phyloP scores from a whole-genome alignment of 2,113 vertebrate genomes.

The Prinia subflava region DNA sequence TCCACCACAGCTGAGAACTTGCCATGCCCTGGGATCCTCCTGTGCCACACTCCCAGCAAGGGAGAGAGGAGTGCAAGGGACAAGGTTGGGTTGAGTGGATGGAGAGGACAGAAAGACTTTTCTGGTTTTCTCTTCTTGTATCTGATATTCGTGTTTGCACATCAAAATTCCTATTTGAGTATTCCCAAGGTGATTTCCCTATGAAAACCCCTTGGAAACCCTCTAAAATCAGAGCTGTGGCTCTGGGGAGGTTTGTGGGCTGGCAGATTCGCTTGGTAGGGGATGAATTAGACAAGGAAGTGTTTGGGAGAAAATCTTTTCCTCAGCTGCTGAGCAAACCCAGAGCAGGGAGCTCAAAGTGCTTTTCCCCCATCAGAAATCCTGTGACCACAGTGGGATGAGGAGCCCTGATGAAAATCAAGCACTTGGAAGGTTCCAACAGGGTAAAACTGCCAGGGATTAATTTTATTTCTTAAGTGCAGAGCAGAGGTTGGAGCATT shows the following conservation, averaged over 20 bases:
- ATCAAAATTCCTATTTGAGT: not conserved
- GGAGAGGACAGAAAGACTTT: not conserved
- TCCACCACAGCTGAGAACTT: slow-evolving; percentile 2
- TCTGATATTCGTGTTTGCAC: not conserved
- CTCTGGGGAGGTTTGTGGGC: not conserved
- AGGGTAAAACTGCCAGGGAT: not conserved
- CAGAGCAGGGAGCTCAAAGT: not conserved
- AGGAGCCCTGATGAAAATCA: not conserved
- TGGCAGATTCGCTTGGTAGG: not conserved
- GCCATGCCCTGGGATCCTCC: not conserved
- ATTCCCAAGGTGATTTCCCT: not conserved
- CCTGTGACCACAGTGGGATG: not conserved
- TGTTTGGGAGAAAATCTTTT: not conserved
- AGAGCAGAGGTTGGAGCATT: not conserved
- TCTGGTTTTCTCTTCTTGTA: not conserved
- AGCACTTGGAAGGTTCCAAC: not conserved
- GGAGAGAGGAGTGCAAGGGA: not conserved
- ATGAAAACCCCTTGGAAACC: not conserved
- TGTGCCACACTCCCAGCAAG: not conserved
- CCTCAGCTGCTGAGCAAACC: not conserved
- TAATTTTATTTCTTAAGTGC: not conserved
- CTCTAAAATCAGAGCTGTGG: not conserved
- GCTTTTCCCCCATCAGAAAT: not conserved
- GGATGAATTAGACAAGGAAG: not conserved
- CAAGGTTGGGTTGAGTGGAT: not conserved